phyloP scores from a whole-genome alignment of 2,888 invertebrate species.

The Nomada ruficornis region DNA sequence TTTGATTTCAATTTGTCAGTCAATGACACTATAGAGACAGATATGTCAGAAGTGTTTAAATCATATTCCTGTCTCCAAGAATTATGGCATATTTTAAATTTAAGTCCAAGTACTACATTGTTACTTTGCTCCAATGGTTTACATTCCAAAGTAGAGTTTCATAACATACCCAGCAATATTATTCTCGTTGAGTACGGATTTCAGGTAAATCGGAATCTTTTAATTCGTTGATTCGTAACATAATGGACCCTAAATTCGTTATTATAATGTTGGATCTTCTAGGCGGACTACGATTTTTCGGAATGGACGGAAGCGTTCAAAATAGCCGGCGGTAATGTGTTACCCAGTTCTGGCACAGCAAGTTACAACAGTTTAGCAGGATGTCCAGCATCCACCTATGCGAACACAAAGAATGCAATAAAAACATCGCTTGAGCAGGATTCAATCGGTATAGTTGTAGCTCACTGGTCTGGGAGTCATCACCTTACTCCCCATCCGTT shows the following conservation, averaged over 20 bases:
- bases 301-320: slow-evolving; percentile 85
- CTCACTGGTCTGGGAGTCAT: slow-evolving; percentile 87
- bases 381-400: slow-evolving; percentile 87
- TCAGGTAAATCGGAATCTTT: slow-evolving; percentile 83
- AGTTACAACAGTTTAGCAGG: slow-evolving; percentile 87
- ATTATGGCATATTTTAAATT: slow-evolving; percentile 84
- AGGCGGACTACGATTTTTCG: slow-evolving; percentile 86
- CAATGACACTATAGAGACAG: slow-evolving; percentile 83
- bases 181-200: slow-evolving; percentile 87
- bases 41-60: slow-evolving; percentile 82
- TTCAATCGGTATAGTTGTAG: slow-evolving; percentile 85
- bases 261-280: slow-evolving; percentile 54
- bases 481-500: slow-evolving; percentile 87
- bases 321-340: slow-evolving; percentile 84
- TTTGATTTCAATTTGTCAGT: slow-evolving; percentile 79
- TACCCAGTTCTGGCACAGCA: slow-evolving; percentile 87
- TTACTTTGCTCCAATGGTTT: slow-evolving; percentile 85
- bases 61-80: slow-evolving; percentile 82
- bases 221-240: not conserved
- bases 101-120: slow-evolving; percentile 82
- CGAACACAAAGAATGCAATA: slow-evolving; percentile 86
- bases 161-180: slow-evolving; percentile 85
- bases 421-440: slow-evolving; percentile 85
- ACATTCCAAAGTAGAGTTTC: slow-evolving; percentile 82
- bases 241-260: not conserved